phyloP scores from a whole-genome alignment of 2,888 invertebrate genomes.

The Tanypteryx hageni region DNA sequence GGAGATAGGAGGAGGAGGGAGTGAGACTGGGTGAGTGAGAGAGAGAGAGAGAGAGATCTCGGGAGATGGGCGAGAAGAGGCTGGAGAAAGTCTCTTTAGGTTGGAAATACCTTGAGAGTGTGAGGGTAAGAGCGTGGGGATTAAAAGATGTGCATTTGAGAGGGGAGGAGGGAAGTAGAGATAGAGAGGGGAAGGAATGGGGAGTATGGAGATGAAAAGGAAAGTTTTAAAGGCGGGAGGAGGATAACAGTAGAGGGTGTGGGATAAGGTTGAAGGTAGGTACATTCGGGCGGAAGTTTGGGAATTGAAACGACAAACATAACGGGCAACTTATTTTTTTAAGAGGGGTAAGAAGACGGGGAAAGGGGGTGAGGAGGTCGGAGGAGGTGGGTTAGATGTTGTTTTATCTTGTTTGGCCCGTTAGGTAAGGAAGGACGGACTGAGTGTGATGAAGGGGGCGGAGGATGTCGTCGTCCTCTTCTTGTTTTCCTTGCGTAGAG shows the following conservation, averaged over 20 bases:
- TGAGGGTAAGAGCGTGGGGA: neutral
- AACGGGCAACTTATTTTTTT: constrained; percentile 35
- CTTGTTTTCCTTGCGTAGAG: constrained; percentile 40
- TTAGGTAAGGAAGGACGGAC: neutral
- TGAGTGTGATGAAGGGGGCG: neutral
- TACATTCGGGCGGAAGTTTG: constrained; percentile 41
- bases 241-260: neutral
- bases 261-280: constrained; percentile 12
- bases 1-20: neutral
- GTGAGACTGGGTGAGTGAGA: too few relatives aligned
- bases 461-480: neutral
- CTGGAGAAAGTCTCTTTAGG: constrained; percentile 11
- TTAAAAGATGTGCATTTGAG: constrained; percentile 21
- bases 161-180: neutral
- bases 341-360: too few relatives aligned
- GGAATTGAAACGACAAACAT: constrained; percentile 57
- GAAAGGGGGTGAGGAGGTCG: too few relatives aligned
- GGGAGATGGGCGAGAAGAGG: neutral
- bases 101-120: neutral
- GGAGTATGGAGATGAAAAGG: neutral
- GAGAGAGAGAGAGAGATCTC: neutral
- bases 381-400: constrained; percentile 17
- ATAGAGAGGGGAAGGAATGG: neutral
- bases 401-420: constrained; percentile 57
- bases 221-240: neutral